Conservation (phyloP, 2,888 invertebrate species). For the Tenthredo scrophulariae region DNA sequence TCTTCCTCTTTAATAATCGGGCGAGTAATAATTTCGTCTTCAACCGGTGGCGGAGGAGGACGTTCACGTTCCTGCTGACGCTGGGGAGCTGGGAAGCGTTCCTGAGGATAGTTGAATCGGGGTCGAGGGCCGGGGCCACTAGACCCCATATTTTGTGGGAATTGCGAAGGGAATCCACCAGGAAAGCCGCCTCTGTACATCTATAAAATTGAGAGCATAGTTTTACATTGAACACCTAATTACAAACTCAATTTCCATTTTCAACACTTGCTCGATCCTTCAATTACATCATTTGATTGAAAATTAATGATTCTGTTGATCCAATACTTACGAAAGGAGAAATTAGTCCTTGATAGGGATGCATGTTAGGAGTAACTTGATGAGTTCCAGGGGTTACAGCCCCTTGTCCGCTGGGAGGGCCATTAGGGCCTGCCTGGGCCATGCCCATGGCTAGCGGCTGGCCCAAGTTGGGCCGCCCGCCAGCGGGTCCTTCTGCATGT, state of each 20-base stretch:
- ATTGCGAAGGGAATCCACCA: constrained; percentile 74
- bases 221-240: not conserved
- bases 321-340: constrained; percentile 86
- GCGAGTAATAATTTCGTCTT: constrained; percentile 85
- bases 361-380: constrained; percentile 72
- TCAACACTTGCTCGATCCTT: not conserved
- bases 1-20: constrained; percentile 97
- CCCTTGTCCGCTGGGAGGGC: constrained; percentile 67
- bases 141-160: constrained; percentile 71
- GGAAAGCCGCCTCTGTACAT: constrained; percentile 78
- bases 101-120: constrained; percentile 73
- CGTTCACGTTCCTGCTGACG: constrained; percentile 71
- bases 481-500: constrained; percentile 73
- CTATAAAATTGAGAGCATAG: constrained; percentile 62
- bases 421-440: constrained; percentile 79
- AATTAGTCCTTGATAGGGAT: constrained; percentile 87
- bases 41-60: constrained; percentile 79
- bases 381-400: constrained; percentile 63
- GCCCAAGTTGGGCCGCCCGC: constrained; percentile 79
- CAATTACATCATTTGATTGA: not conserved
- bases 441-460: constrained; percentile 77
- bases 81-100: constrained; percentile 70
- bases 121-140: constrained; percentile 74
- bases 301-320: not conserved
- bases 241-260: not conserved